These are phyloP conservation scores for Pluvianellus socialis DNA, from an alignment of 2,113 vertebrate genomes.

Conservation along the genomic window DNA sequence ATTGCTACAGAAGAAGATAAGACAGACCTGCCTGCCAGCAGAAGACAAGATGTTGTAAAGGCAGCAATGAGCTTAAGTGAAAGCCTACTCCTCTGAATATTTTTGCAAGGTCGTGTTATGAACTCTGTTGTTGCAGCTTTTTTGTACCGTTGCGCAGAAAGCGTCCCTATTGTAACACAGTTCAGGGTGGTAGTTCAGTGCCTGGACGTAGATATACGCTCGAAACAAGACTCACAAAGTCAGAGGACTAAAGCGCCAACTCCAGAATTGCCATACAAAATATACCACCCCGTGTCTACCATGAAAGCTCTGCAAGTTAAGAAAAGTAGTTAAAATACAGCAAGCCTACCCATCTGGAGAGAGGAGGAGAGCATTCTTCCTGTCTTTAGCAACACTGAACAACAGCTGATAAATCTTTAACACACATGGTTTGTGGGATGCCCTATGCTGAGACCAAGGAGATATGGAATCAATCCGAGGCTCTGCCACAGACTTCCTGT, in stretches of 20 bases:
- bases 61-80: neutral
- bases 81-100: neutral
- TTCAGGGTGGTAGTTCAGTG: neutral
- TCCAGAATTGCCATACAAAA: neutral
- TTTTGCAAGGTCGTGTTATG: neutral
- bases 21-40: neutral
- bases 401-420: conserved; percentile 69
- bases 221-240: neutral
- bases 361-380: conserved; percentile 51
- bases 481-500: conserved; percentile 60
- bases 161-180: neutral
- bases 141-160: neutral
- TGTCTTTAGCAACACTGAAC: conserved; percentile 56
- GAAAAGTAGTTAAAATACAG: conserved; percentile 10
- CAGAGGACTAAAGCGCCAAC: rapidly evolving
- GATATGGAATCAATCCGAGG: conserved; percentile 59
- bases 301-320: neutral
- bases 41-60: neutral
- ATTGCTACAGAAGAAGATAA: neutral
- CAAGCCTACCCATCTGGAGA: conserved; percentile 42
- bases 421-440: conserved; percentile 57
- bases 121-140: neutral
- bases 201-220: neutral
- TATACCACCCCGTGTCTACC: neutral
- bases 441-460: conserved; percentile 2